Evolutionary conservation across 2,888 invertebrate genomes (phyloP), one percentile per base, ranked within the genome.

Genomic region (Tetranychus piercei): DNA sequence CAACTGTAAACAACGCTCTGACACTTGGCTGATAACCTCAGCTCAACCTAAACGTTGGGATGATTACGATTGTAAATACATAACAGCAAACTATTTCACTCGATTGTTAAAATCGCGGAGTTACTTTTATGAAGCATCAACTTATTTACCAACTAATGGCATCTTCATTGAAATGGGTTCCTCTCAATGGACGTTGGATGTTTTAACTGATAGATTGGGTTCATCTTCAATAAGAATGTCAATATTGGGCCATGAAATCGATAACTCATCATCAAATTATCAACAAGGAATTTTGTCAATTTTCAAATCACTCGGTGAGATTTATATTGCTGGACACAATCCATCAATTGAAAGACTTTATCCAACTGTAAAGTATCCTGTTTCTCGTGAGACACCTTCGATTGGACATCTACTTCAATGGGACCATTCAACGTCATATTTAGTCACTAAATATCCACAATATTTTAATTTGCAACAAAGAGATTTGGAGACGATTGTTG

Each of bases 371-470:
- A 84, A 85, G 76, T 92, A 87, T 82, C 97, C 97, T 1, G 96
- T 96, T 72, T 87, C 93, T 20, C 87, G 88, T 78, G 92, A 92
- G 79, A 96, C 96, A 43, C 94, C 94, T 0, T 90, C 90, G 88
- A 85, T 97, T 73, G 89, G 89, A 77, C 88, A 94, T 0, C 85
- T 89, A 82, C 85, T 97, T 79, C 86, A 86, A 78, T 99, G 97
- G 97, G 95, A 99, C 84, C 97, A 97, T 84, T 86, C 88, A 9
- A 86, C 86, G 76, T 88, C 89, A 81, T 97, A 94, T 94, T 85
- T 87, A 79, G 91, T 94, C 20, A 89, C 92, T 74, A 86, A 88
- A 81, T 91, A 88, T 44, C 76, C 76, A 1, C 64, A 76, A 5
- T 70, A 72, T 20, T 76, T 74, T 45, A 77, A 67, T 20, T 43